These are phyloP conservation scores for Platygyra sinensis DNA, from an alignment of 64 coral and sea anemone genomes.

Conservation along the genomic window DNA sequence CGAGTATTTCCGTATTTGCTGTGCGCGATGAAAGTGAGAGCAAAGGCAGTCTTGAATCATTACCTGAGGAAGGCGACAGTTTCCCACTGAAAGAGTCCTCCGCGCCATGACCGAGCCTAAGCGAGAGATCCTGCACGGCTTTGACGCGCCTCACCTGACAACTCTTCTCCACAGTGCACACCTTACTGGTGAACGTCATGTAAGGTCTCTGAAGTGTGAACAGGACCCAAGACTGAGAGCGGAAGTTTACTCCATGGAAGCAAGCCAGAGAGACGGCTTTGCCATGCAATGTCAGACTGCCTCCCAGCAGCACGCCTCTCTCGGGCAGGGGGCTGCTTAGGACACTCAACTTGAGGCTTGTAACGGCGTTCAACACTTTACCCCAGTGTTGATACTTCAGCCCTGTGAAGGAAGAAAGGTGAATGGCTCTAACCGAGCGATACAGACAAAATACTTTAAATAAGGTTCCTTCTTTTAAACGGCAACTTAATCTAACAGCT, in stretches of 20 bases:
- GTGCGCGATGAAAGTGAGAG: too few species aligned
- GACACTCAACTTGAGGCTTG: conserved; percentile 71
- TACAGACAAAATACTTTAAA: not conserved
- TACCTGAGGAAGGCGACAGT: conserved; percentile 71
- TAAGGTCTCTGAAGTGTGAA: conserved; percentile 75
- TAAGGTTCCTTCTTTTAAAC: too few species aligned
- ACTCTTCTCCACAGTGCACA: conserved; percentile 86
- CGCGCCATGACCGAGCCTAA: conserved; percentile 76
- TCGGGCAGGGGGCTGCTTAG: conserved; percentile 78
- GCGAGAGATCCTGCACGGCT: conserved; percentile 83
- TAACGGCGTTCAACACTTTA: conserved; percentile 85
- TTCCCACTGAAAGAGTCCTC: conserved; percentile 64
- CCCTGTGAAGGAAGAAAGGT: conserved; percentile 12
- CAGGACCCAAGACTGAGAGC: conserved; percentile 95
- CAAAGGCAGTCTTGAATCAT: not conserved
- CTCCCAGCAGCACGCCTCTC: conserved; percentile 91
- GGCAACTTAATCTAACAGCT: too few species aligned
- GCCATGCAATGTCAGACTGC: conserved; percentile 72
- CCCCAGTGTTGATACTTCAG: conserved; percentile 99
- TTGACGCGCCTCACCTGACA: conserved; percentile 90
- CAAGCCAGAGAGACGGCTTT: conserved; percentile 87
- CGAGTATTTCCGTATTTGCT: not conserved
- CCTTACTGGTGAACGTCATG: conserved; percentile 85
- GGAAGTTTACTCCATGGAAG: conserved; percentile 97
- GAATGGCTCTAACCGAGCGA: not conserved